Conservation (phyloP, 2,888 invertebrate species). For the Strigamia crassipes region DNA sequence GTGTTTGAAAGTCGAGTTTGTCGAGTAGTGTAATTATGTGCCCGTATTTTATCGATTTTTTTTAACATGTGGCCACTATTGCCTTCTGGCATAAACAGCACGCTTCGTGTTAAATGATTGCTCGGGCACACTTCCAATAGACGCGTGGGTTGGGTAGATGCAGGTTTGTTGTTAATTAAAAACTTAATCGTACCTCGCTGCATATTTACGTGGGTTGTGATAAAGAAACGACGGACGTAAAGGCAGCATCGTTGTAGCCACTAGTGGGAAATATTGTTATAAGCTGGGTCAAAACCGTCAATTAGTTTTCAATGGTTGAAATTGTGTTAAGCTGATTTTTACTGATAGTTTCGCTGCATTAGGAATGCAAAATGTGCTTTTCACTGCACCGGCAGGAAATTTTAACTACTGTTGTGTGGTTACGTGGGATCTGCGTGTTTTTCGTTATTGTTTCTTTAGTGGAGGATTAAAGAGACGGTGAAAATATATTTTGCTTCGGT, state of each 20-base stretch:
- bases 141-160: not conserved
- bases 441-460: not conserved
- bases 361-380: not conserved
- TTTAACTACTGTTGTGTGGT: not conserved
- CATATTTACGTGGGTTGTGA: constrained; percentile 15
- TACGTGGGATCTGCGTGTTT: not conserved
- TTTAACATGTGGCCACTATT: constrained; percentile 36
- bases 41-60: constrained; percentile 36
- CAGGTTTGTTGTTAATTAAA: constrained; percentile 34
- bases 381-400: not conserved
- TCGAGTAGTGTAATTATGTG: constrained; percentile 8
- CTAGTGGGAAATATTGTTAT: not conserved
- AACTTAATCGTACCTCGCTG: constrained; percentile 32
- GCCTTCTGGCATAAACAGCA: constrained; percentile 26
- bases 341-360: not conserved
- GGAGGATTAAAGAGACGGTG: not conserved
- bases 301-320: not conserved
- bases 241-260: not conserved
- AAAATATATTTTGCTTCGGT: not conserved
- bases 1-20: constrained; percentile 10
- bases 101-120: constrained; percentile 15
- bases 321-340: constrained; percentile 16
- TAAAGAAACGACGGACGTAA: not conserved
- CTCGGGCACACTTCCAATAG: constrained; percentile 22
- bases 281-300: constrained; percentile 6